Evolutionary conservation across 2,888 invertebrate species (phyloP), one percentile per base, ranked within the genome.

Genomic region (Stratiomys singularior): DNA sequence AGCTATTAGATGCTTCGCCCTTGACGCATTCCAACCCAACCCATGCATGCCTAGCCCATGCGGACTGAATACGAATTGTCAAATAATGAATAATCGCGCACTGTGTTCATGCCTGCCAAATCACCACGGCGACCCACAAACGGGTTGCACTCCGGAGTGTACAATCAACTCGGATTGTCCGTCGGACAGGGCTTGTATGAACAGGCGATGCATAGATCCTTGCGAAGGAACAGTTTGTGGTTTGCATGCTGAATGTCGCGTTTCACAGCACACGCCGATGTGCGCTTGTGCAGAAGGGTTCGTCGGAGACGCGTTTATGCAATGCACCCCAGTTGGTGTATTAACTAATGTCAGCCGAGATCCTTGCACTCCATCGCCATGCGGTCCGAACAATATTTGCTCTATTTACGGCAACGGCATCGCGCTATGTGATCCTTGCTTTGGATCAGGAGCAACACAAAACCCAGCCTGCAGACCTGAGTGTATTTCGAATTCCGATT

Each of bases 101-200:
- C 90, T 94, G 27, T 96, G 96, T 85, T 92, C 92, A 0, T 96
- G 96, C 83, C 87, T 93, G 64, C 90, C 92, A 9, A 92, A 93
- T 79, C 95, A 93, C 84, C 87, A 91, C 78, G 96, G 96, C 11
- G 93, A 96, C 88, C 95, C 96, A 1, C 91, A 91, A 81, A 87
- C 89, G 74, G 94, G 93, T 82, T 96, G 92, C 84, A 90, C 90
- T 83, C 93, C 94, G 27, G 94, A 95, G 87, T 94, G 95, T 85
- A 89, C 91, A n/a, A 90, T 93, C 82, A 95, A 95, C 85, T 92
- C 94, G 0, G 95, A 96, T 82, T 96, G 96, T 85, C 89, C 91
- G 13, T 87, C 90, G 2, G 90, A 92, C 81, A 91, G 93, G 85
- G 92, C 94, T 18, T 96, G 96, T 84, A 88, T 94, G 15, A 92